A percentile compares a stretch with the other conserved stretches of the same genome.
Conservation (phyloP, 2,888 invertebrate species). For the Aleiodes alternator region DNA sequence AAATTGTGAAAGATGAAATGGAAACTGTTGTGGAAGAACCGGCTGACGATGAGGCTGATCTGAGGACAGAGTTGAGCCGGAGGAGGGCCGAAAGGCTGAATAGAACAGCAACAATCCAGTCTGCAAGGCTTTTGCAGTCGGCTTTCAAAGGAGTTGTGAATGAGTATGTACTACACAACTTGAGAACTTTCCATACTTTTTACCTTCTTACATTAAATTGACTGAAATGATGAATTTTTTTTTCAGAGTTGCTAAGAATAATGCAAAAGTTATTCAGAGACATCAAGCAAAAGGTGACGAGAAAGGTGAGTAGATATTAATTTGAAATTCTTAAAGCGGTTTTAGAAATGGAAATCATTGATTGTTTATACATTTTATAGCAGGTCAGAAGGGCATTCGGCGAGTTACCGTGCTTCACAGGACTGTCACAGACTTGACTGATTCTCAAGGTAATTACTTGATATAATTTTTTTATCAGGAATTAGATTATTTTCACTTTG, state of each 20-base stretch:
- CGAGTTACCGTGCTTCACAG: slow-evolving; percentile 69
- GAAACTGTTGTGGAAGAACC: slow-evolving; percentile 64
- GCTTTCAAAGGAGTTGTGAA: slow-evolving; percentile 78
- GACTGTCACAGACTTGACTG: slow-evolving; percentile 64
- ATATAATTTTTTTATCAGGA: slow-evolving; percentile 6
- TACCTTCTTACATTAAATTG: neutral
- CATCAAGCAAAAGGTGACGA: slow-evolving; percentile 67
- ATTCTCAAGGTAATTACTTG: slow-evolving; percentile 64
- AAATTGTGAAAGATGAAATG: slow-evolving; percentile 41
- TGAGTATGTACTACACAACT: slow-evolving; percentile 68
- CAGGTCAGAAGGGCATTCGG: slow-evolving; percentile 66
- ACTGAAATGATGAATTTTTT: neutral
- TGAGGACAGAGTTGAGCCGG: slow-evolving; percentile 77
- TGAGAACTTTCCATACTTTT: neutral
- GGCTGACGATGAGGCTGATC: slow-evolving; percentile 74
- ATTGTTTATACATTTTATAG: slow-evolving; percentile 50
- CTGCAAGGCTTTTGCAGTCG: slow-evolving; percentile 77
- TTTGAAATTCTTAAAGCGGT: slow-evolving; percentile 5
- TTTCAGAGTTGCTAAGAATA: slow-evolving; percentile 68
- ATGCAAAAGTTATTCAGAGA: slow-evolving; percentile 68
- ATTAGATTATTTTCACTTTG: neutral
- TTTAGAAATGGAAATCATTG: neutral
- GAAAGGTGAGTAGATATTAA: slow-evolving; percentile 63
- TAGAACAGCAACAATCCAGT: slow-evolving; percentile 72
- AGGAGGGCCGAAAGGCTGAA: slow-evolving; percentile 77